These are phyloP conservation scores for Capra hircus DNA, from an alignment of 2,113 vertebrate species.

Conservation along the genomic window DNA sequence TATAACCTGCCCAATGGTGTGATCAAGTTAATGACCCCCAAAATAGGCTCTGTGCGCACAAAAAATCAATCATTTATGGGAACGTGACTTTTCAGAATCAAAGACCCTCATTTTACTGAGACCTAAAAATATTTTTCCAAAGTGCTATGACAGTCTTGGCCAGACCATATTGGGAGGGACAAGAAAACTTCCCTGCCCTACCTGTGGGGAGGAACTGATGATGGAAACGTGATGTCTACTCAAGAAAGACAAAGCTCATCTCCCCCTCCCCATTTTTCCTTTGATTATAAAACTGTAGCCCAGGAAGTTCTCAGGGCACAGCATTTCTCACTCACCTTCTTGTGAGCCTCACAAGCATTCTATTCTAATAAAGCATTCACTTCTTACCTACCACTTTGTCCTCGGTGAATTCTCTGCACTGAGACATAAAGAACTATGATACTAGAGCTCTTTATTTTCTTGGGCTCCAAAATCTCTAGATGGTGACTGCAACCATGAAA, in stretches of 20 bases:
- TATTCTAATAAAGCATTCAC: neutral
- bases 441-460: neutral
- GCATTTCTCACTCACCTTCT: neutral
- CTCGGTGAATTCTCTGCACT: neutral
- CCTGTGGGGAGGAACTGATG: neutral
- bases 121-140: neutral
- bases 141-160: neutral
- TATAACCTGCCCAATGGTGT: neutral
- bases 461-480: neutral
- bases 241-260: neutral
- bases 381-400: neutral
- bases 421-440: neutral
- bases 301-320: neutral
- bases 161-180: neutral
- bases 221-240: neutral
- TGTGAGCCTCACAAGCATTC: neutral
- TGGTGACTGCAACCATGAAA: neutral
- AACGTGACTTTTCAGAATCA: neutral
- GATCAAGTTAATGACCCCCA: neutral
- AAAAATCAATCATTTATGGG: neutral
- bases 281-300: neutral
- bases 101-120: neutral
- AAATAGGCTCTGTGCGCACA: neutral
- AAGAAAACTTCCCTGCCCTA: neutral
- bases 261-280: neutral